These are phyloP conservation scores for Acropora tenuis DNA, from an alignment of 64 coral and sea anemone genomes.

Conservation along the genomic window DNA sequence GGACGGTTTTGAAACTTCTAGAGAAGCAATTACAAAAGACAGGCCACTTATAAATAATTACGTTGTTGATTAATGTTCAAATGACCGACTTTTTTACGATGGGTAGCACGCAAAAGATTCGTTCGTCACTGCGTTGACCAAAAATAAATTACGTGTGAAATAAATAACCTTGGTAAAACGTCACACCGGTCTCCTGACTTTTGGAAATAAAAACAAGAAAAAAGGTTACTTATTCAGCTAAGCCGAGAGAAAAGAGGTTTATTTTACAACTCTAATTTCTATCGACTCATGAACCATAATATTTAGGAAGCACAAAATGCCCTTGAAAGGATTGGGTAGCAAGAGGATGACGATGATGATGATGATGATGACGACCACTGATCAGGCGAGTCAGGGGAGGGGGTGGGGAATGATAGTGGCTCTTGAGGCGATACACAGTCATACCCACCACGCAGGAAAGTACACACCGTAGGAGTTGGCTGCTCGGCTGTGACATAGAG, in stretches of 20 bases:
- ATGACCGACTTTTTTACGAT: too few species aligned
- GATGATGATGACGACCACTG: slow-evolving; percentile 87
- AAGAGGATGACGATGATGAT: slow-evolving; percentile 76
- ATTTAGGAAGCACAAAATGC: not conserved
- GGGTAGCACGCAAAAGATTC: too few species aligned
- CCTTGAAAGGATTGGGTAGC: slow-evolving; percentile 13
- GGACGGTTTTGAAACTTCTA: too few species aligned
- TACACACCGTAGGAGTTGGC: slow-evolving; percentile 23
- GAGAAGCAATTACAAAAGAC: too few species aligned
- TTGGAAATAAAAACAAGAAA: not conserved
- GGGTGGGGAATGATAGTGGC: slow-evolving; percentile 73
- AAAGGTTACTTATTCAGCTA: not conserved
- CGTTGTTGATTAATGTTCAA: too few species aligned
- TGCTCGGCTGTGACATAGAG: slow-evolving; percentile 23
- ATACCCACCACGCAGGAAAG: slow-evolving; percentile 44
- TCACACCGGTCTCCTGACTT: not conserved
- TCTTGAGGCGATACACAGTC: slow-evolving; percentile 71
- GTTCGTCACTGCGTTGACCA: too few species aligned
- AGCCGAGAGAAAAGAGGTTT: too few species aligned
- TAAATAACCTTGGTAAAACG: slow-evolving; percentile 9
- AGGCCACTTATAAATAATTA: too few species aligned
- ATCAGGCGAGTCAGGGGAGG: slow-evolving; percentile 90
- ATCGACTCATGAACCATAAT: too few species aligned
- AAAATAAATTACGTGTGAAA: not conserved
- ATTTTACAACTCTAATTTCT: slow-evolving; percentile 27